Base-by-base conservation (phyloP, 2,113 vertebrate genomes). In the Polyodon spathula region DNA sequence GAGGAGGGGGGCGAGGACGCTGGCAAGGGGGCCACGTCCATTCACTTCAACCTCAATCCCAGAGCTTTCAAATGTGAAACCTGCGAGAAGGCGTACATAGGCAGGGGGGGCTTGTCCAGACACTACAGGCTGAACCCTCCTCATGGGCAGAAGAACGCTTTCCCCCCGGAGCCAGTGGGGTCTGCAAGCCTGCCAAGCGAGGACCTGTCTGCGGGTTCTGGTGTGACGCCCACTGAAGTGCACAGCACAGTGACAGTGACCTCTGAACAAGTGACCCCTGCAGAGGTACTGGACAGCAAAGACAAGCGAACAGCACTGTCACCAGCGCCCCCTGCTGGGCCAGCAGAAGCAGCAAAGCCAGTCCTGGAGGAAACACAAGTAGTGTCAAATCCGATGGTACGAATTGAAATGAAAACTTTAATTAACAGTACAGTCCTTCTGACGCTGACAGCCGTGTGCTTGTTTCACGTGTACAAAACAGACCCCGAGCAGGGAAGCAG, bases 51-150 rank as follows among this genome's bases (percentile, higher is more conserved):
- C 60, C 79, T 93, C 67, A 90, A 84, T 67, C 90, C 90, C 60
- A 90, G 86, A 50, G 73, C 66, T 1, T 94, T 95, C 67, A 85
- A 84, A 64, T 98, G 96, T 72, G 83, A 90, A 64, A 82, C 71
- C 2, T 99, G 96, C 61, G 94, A 92, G 14, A 98, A 97, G 68
- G 88, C 92, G 4, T 98, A 98, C 59, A 94, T 98, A 12, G 95
- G 96, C 9, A 83, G 83, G n/a, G 93, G 93, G 4, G 95, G 95
- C 5, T 79, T 98, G 69, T 90, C 90, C 63, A 86, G 96, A 46
- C 95, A 98, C 69, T 93, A 93, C 65, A 93, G 84, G 68, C 86
- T 98, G 9, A 89, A 97, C 58, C 94, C 95, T 0, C 76, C 71
- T 40, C 96, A 99, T 0, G 81, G 89, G 40, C 80, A 84, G 40